Evolutionary conservation across 2,888 invertebrate genomes (phyloP), one percentile per base, ranked within the genome.

Genomic region (Dasypolia templi): DNA sequence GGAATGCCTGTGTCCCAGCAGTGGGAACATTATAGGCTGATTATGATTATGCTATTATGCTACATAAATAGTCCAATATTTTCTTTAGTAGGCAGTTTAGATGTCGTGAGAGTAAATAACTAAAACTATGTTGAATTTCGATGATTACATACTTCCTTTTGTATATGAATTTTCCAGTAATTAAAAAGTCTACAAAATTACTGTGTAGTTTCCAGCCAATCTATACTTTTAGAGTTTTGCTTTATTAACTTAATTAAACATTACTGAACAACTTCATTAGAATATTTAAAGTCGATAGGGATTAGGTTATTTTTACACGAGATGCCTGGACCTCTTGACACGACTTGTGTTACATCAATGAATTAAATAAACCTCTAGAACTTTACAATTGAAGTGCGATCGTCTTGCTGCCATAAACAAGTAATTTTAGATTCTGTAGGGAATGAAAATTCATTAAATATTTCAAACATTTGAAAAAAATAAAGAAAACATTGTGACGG

Each of bases 321-420:
- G 56, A 72, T 73, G 74, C 56, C 55, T 61, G 46, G 59, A 58
- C 75, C 55, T 71, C 68, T 71, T 59, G 44, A 55, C 49, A 75
- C 72, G 75, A 71, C 53, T 44, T 58, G 11, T 71, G 61, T 42
- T 51, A 63, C 72, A 73, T 74, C 70, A 73, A 72, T 65, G 63
- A 78, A 62, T 58, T 39, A 78, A 70, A 49, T 67, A 65, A 71
- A 73, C 46, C 17, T 62, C 6, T 64, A 64, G 70, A 75, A 64
- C 70, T 84, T 77, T 79, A 81, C 72, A 75, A 68, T 69, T 51
- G 42, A 12, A 63, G 69, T 87, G 87, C 86, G 77, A 75, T 78
- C 79, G 79, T 65, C 55, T 74, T 59, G 17, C 12, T 70, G 62
- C n/a, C n/a, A 44, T 51, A 22, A 46, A 39, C 44, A 68, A 71